These are phyloP conservation scores for Lepidurus couesii DNA, from an alignment of 1,140 invertebrate species.

Conservation along the genomic window DNA sequence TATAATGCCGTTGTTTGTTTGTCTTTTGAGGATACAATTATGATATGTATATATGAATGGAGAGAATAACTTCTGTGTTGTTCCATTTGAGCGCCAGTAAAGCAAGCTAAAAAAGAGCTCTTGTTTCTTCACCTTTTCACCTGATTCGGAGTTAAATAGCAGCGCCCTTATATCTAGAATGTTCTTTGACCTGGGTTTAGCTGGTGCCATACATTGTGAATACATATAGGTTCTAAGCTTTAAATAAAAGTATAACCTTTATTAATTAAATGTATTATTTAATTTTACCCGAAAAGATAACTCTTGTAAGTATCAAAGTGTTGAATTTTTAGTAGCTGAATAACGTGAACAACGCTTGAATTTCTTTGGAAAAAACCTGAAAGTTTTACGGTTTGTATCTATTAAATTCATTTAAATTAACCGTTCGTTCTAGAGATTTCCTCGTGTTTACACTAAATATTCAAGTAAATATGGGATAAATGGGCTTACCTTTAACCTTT, in stretches of 20 bases:
- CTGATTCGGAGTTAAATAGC: neutral
- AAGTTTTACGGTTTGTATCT: no score
- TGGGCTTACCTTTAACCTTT: no score
- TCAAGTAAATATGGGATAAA: no score
- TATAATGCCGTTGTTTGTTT: neutral
- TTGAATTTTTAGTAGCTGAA: no score
- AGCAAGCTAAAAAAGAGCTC: neutral
- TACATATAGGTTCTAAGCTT: slow-evolving; percentile 5
- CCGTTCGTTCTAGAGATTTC: no score
- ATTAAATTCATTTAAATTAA: no score
- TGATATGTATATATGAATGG: neutral
- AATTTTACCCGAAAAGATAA: neutral
- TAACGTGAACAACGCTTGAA: no score
- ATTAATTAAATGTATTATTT: neutral
- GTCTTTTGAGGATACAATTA: neutral
- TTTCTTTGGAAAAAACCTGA: no score
- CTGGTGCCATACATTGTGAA: slow-evolving; percentile 21
- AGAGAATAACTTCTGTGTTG: neutral
- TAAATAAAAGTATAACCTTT: neutral
- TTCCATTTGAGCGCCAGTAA: slow-evolving; percentile 14
- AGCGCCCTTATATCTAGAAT: slow-evolving; percentile 9
- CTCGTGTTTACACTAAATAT: no score
- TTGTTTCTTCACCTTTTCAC: neutral
- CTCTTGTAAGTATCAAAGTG: no score
- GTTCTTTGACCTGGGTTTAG: slow-evolving; percentile 8